Conservation (phyloP, 1,140 invertebrate genomes). For the Eulimnadia texana region DNA sequence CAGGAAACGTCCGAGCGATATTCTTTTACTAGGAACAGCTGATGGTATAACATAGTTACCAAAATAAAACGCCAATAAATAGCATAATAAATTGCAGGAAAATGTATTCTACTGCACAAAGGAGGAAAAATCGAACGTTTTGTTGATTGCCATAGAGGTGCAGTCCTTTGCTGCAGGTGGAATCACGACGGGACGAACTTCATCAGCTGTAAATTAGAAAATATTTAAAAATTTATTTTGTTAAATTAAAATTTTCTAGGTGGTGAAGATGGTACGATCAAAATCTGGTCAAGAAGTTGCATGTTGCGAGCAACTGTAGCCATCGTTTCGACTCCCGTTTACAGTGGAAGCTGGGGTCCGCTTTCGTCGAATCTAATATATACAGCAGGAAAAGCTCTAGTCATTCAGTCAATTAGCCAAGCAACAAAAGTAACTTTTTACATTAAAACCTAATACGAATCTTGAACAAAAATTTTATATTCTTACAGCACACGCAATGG, state of each 20-base stretch:
- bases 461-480: too few relatives aligned
- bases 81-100: conserved; percentile 37
- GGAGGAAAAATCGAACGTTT: conserved; percentile 82
- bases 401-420: conserved; percentile 56
- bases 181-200: conserved; percentile 82
- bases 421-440: neutral
- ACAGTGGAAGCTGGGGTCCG: conserved; percentile 73
- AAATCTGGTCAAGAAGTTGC: conserved; percentile 92
- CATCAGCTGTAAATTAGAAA: conserved; percentile 49
- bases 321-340: conserved; percentile 59
- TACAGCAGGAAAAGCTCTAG: conserved; percentile 61
- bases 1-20: conserved; percentile 59
- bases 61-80: neutral
- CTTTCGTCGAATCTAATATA: conserved; percentile 71
- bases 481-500: conserved; percentile 65
- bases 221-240: too few relatives aligned
- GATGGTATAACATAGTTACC: conserved; percentile 46
- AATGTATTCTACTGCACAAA: conserved; percentile 74
- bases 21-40: conserved; percentile 72
- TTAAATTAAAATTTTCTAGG: too few relatives aligned
- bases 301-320: conserved; percentile 83
- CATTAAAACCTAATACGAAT: too few relatives aligned
- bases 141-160: conserved; percentile 77
- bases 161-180: conserved; percentile 48
- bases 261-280: conserved; percentile 90